Conservation (phyloP, 2,113 vertebrate species). For the Coptodon rendalli region DNA sequence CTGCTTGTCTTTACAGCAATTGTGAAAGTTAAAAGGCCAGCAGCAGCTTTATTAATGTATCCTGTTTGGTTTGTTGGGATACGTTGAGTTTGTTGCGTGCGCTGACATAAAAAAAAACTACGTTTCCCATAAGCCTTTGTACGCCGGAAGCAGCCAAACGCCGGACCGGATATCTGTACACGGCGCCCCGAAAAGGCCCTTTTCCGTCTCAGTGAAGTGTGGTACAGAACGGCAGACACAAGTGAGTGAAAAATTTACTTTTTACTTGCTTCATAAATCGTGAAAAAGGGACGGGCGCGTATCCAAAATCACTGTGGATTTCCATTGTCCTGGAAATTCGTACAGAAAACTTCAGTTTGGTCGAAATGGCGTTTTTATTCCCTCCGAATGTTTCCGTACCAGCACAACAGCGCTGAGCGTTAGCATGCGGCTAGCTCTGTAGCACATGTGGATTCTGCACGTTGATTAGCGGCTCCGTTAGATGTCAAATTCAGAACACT, state of each 20-base stretch:
- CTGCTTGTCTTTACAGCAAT: not conserved
- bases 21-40: not conserved
- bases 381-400: not conserved
- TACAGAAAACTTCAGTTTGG: accelerated
- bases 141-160: slow-evolving; percentile 21
- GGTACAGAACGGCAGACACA: slow-evolving; percentile 44
- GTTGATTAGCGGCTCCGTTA: not conserved
- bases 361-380: not conserved
- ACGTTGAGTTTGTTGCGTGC: not conserved
- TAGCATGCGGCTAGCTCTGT: slow-evolving; percentile 44
- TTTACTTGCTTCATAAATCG: not conserved
- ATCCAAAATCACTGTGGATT: accelerated
- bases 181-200: slow-evolving; percentile 57
- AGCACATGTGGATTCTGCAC: slow-evolving; percentile 56
- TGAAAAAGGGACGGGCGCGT: accelerated
- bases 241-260: slow-evolving; percentile 53
- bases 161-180: slow-evolving; percentile 55
- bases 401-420: not conserved
- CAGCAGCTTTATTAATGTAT: not conserved
- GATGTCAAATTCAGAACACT: not conserved
- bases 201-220: slow-evolving; percentile 69
- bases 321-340: accelerated
- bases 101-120: not conserved
- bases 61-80: not conserved
- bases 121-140: slow-evolving; percentile 16